A percentile compares a stretch with the other conserved stretches of the same genome.
Evolutionary conservation across 2,113 vertebrate species (phyloP).

Genomic region (Morone chrysops): DNA sequence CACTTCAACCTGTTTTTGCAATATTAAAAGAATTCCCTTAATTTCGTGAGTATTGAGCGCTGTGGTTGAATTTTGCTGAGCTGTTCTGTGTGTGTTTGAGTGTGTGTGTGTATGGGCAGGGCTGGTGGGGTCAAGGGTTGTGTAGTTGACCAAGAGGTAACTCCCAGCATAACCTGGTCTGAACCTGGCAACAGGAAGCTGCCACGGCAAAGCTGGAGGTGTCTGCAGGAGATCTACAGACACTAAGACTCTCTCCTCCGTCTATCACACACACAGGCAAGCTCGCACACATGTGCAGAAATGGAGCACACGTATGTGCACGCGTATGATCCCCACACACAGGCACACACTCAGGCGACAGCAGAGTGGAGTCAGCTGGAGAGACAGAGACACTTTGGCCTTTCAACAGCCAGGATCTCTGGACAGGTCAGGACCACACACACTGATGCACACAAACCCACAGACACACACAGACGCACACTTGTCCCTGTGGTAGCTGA

Average conservation of each 20-base stretch:
- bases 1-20: not conserved
- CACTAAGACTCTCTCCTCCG: slow-evolving; percentile 60
- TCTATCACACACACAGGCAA: slow-evolving; percentile 48
- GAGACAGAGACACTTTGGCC: slow-evolving; percentile 78
- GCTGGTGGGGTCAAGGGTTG: slow-evolving; percentile 46
- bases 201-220: slow-evolving; percentile 52
- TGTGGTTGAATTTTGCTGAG: slow-evolving; percentile 3
- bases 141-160: slow-evolving; percentile 62
- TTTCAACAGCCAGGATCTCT: slow-evolving; percentile 79
- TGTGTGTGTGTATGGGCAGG: not conserved
- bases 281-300: slow-evolving; percentile 53
- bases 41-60: not conserved
- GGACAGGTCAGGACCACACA: slow-evolving; percentile 84
- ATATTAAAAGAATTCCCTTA: not conserved
- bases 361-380: slow-evolving; percentile 82
- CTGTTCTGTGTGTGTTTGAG: not conserved
- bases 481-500: slow-evolving; percentile 41
- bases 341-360: slow-evolving; percentile 63
- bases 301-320: slow-evolving; percentile 40
- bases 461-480: slow-evolving; percentile 23
- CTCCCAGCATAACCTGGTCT: slow-evolving; percentile 62
- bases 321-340: slow-evolving; percentile 38
- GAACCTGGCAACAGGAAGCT: slow-evolving; percentile 75
- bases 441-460: slow-evolving; percentile 40
- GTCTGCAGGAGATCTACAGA: slow-evolving; percentile 73